Base-by-base conservation (phyloP, 2,888 invertebrate species). In the Cacoxenus indagator region DNA sequence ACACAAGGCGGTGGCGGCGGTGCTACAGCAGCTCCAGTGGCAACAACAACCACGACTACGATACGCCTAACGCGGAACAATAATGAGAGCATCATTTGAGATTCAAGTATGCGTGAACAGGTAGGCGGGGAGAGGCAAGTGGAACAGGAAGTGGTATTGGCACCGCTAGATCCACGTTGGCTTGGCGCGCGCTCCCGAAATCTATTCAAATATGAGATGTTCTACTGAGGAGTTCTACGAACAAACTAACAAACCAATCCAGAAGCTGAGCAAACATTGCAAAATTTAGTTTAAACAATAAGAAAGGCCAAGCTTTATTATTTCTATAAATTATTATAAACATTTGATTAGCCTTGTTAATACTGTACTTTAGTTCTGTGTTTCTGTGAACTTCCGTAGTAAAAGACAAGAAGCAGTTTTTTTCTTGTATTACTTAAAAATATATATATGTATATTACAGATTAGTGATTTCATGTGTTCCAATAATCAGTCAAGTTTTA, bases 11-110 rank as follows among this genome's bases (percentile, higher is more conserved):
- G 22, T n/a, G 59, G 45, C n/a, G 55, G 14, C 2, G 19, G 37
- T 22, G 9, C 22, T 29, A 11, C 59, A 31, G 17, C 29, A 22
- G 29, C 17, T 43, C 24, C 43, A 51, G 65, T 37, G 64, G 71
- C 26, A 73, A 77, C 54, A 24, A 81, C 81, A 3, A 78, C 80
- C 5, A 76, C 76, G 45, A 84, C 84, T 11, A 85, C 83, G 65
- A 86, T 85, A 69, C 82, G 85, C 14, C 73, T 84, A 59, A 84
- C 82, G 26, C 84, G 86, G 26, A 86, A 86, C 65, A 87, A 85
- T 74, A 87, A 87, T 70, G 87, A 87, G 69, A 87, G 87, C 81
- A 87, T 87, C 89, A 81, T 89, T 88, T 77, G 89, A 88, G 75
- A 88, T 88, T 73, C 70, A 64, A 68, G 72, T 64, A 54, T 17